Conservation (phyloP, 1,140 invertebrate species). For the Coenobita brevimanus region DNA sequence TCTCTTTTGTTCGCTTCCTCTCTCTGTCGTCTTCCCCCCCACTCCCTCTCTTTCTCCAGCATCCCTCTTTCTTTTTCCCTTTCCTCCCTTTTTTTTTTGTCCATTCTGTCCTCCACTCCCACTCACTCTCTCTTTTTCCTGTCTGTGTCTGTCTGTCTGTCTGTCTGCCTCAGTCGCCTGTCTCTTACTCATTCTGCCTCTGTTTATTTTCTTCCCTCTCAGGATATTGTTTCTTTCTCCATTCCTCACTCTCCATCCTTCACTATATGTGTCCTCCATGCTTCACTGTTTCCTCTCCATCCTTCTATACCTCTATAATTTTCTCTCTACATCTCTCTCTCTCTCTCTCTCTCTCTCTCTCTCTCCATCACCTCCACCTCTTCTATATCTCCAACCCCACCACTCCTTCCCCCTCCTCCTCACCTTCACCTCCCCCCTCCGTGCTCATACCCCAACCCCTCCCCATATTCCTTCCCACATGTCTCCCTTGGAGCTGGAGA, state of each 20-base stretch:
- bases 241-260: not conserved
- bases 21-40: no score
- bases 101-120: no score
- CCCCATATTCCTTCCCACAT: not conserved
- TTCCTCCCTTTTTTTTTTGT: no score
- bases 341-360: not conserved
- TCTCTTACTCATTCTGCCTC: no score
- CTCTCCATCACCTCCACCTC: slow-evolving; percentile 13
- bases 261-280: not conserved
- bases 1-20: no score
- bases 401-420: not conserved
- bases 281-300: not conserved
- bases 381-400: not conserved
- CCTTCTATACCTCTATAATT: slow-evolving; percentile 5
- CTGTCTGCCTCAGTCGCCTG: no score
- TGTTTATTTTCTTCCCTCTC: no score
- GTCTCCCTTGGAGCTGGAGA: no score
- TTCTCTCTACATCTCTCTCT: not conserved
- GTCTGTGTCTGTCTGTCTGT: no score
- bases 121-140: no score
- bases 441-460: not conserved
- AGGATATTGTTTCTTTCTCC: not conserved
- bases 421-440: not conserved
- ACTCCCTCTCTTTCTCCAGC: no score
- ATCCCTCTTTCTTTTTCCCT: no score